Conservation (phyloP, 1,140 invertebrate genomes). For the Trypoxylus dichotomus region DNA sequence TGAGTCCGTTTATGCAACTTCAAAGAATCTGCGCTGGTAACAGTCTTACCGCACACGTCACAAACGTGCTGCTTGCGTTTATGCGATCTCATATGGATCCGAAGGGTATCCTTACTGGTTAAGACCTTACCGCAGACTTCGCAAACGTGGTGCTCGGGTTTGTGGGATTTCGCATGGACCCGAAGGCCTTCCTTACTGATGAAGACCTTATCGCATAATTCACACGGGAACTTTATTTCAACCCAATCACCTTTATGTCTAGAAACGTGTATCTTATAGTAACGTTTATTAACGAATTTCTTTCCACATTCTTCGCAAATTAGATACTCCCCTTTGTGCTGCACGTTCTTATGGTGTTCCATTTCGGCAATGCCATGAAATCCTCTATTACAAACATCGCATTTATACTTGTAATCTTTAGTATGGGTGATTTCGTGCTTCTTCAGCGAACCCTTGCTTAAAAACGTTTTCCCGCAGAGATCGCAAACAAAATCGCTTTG, state of each 20-base stretch:
- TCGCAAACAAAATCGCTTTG: slow-evolving; percentile 3
- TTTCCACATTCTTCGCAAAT: slow-evolving; percentile 23
- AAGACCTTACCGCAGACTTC: slow-evolving; percentile 27
- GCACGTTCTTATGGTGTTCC: slow-evolving; percentile 38
- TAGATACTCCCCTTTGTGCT: slow-evolving; percentile 32
- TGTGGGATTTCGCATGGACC: slow-evolving; percentile 63
- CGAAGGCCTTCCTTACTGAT: slow-evolving; percentile 64
- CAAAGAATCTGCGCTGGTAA: slow-evolving; percentile 32
- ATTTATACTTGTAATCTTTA: slow-evolving; percentile 53
- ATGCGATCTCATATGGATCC: background rate
- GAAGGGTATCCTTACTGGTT: background rate
- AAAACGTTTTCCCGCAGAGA: slow-evolving; percentile 12
- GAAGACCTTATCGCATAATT: slow-evolving; percentile 60
- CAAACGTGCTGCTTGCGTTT: background rate
- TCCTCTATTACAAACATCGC: slow-evolving; percentile 42
- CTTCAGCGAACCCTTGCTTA: background rate
- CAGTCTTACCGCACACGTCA: slow-evolving; percentile 4
- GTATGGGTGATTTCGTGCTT: background rate
- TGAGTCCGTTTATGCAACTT: slow-evolving; percentile 38
- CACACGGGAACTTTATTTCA: background rate
- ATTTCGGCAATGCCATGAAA: slow-evolving; percentile 40
- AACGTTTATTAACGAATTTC: background rate
- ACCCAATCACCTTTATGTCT: background rate
- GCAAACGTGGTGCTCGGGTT: slow-evolving; percentile 53
- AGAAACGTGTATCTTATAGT: slow-evolving; percentile 12